Evolutionary conservation across 2,797 vertebrate species (phyloP).

Genomic region (Amblyraja radiata): DNA sequence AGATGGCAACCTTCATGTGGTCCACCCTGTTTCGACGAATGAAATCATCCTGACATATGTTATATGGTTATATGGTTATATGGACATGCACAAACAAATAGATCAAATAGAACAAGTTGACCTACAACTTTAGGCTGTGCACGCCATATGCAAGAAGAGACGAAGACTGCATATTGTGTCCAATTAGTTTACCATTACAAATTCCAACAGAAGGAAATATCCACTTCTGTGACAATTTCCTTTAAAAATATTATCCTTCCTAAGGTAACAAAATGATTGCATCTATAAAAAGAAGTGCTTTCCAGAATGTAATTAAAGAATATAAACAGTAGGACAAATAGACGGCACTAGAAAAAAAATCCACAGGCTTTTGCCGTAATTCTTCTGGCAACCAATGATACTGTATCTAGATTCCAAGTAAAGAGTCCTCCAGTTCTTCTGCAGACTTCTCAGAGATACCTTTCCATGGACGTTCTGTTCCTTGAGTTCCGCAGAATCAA

Average conservation of each 20-base stretch:
- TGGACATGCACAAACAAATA: too few relatives aligned
- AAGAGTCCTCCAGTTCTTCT: neutral
- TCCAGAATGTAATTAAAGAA: neutral
- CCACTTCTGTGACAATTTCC: neutral
- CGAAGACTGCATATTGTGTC: too few relatives aligned
- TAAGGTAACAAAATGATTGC: neutral
- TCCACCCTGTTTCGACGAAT: too few relatives aligned
- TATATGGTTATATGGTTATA: too few relatives aligned
- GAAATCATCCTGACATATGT: too few relatives aligned
- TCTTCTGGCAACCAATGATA: constrained; percentile 12
- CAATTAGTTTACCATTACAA: neutral
- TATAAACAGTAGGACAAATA: neutral
- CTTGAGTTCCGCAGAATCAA: constrained; percentile 11
- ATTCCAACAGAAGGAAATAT: neutral
- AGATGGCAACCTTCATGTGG: too few relatives aligned
- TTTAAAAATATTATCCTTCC: neutral
- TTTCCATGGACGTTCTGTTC: neutral
- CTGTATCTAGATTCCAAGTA: neutral
- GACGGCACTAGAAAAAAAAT: neutral
- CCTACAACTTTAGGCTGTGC: too few relatives aligned
- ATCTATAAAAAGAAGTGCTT: neutral
- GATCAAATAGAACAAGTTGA: too few relatives aligned
- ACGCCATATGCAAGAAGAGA: too few relatives aligned
- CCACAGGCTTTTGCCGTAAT: neutral
- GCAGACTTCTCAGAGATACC: neutral